Evolutionary conservation across 1,140 invertebrate species (phyloP).

Genomic region (Eumeta japonica): DNA sequence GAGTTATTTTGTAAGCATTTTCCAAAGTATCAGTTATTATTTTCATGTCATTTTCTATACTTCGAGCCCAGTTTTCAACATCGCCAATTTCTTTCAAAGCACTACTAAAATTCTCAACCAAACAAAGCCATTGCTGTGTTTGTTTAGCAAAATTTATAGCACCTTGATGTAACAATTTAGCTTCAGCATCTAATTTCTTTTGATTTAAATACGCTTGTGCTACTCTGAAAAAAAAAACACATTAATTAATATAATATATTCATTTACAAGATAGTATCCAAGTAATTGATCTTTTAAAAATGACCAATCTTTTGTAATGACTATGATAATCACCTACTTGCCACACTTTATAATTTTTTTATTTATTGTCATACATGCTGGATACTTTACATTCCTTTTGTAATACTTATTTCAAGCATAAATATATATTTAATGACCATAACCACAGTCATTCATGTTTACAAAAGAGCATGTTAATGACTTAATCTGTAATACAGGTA

Average conservation of each 20-base stretch:
- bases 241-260: slow-evolving; percentile 9
- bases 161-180: slow-evolving; percentile 92
- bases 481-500: too few species aligned
- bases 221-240: slow-evolving; percentile 62
- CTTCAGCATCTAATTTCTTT: slow-evolving; percentile 94
- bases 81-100: slow-evolving; percentile 97
- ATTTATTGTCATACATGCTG: too few species aligned
- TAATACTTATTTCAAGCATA: too few species aligned
- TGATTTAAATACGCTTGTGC: slow-evolving; percentile 98
- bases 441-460: too few species aligned
- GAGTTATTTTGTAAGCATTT: slow-evolving; percentile 88
- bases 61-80: slow-evolving; percentile 97
- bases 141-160: slow-evolving; percentile 94
- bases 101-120: slow-evolving; percentile 94
- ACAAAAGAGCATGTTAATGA: too few species aligned
- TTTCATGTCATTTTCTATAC: slow-evolving; percentile 95
- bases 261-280: too few species aligned
- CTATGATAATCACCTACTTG: too few species aligned
- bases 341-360: too few species aligned
- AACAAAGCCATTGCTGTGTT: slow-evolving; percentile 90
- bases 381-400: too few species aligned
- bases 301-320: background rate
- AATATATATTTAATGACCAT: too few species aligned
- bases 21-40: slow-evolving; percentile 90
- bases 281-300: background rate